Evolutionary conservation across 1,140 invertebrate species (phyloP), one percentile per base, ranked within the genome.

Genomic region (Eriocheir sinensis): DNA sequence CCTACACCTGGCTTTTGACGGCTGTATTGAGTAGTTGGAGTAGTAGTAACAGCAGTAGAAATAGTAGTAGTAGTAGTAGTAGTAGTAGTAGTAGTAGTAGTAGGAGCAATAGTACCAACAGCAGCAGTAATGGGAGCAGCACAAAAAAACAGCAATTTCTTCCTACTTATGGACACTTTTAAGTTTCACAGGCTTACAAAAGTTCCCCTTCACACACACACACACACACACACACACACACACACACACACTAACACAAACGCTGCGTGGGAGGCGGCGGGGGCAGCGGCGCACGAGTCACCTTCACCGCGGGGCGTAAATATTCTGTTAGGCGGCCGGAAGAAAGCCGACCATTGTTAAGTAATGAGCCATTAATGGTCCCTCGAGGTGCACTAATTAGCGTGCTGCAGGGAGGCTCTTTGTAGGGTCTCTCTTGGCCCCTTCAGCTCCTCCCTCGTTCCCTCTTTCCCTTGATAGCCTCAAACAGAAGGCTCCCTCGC

Each of bases 321-420:
- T 72, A 72, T 72, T 72, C 60, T 72, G 21, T n/a, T n/a, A 72
- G 27, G 60, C 60, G 60, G 60, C 60, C 21, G 60, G 6, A 72
- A 72, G 60, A 72, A 72, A 72, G 60, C 60, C 27, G 60, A n/a
- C 60, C 60, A 72, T 72, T 72, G 60, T 72, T 72, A 72, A 72
- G 21, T 72, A 72, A 72, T 72, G 60, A 72, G 60, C 60, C 60
- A 72, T 12, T 72, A 72, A 72, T 72, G 60, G 60, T 72, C 27
- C 60, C 60, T 72, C 21, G 60, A 72, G 60, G 60, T 72, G 60
- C 60, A 8, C 21, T 72, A 72, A 72, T 72, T 72, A 72, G 60
- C 60, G 60, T 72, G 21, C 27, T 21, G 60, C 21, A 72, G 60
- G 60, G 60, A 72, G 21, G 21, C 21, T 72, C 60, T 72, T 72